These are phyloP conservation scores for Balaeniceps rex DNA, from an alignment of 2,113 vertebrate species.

Conservation along the genomic window DNA sequence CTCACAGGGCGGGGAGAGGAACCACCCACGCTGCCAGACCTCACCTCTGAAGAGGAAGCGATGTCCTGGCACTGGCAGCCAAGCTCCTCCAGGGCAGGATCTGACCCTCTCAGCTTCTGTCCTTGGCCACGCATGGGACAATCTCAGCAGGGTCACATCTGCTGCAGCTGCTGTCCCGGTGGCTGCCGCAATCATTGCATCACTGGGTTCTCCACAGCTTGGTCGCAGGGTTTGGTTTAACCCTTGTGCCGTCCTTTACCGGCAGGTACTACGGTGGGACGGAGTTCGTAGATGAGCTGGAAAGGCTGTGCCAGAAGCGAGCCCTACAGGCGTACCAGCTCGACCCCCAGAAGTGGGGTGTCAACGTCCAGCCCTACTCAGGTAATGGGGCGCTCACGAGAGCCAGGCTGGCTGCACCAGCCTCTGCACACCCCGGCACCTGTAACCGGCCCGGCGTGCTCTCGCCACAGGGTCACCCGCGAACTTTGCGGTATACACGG, in stretches of 20 bases:
- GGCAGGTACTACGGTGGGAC: constrained; percentile 92
- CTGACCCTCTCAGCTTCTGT: not conserved
- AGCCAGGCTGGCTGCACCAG: not conserved
- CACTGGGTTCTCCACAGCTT: not conserved
- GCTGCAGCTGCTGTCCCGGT: not conserved
- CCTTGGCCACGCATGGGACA: not conserved
- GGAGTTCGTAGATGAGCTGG: constrained; percentile 91
- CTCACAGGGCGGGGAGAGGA: not conserved
- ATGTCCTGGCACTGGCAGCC: not conserved
- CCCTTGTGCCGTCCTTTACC: not conserved
- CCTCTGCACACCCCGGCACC: rapidly evolving
- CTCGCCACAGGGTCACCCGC: constrained; percentile 84
- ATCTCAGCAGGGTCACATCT: not conserved
- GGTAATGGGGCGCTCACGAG: constrained; percentile 68
- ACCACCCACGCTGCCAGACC: not conserved
- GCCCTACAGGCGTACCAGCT: constrained; percentile 85
- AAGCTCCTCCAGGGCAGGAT: not conserved
- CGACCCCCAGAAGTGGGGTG: constrained; percentile 87
- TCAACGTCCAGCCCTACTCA: constrained; percentile 97
- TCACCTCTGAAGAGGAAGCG: not conserved
- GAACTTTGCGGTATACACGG: constrained; percentile 94
- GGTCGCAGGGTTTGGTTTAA: not conserved
- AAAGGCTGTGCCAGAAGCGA: constrained; percentile 92
- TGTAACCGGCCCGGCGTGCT: rapidly evolving
- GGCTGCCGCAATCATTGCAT: not conserved